A percentile compares a stretch with the other conserved stretches of the same genome.
phyloP scores from a whole-genome alignment of 23 tunicate species.

The Trididemnum miniatum region DNA sequence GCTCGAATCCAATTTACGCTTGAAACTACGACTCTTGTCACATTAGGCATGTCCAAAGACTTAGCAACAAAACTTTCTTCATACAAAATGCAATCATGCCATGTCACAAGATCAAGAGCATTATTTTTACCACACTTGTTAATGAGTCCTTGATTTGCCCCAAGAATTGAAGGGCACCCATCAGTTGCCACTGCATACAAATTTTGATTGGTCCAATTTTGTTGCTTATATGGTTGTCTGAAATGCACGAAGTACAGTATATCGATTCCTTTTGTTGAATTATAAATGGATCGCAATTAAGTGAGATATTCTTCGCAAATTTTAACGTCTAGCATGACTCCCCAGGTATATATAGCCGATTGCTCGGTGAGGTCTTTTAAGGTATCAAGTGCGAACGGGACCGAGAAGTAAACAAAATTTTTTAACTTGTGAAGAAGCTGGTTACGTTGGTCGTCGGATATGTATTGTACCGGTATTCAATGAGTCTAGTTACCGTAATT shows the following conservation, averaged over 20 bases:
- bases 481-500: slow-evolving; percentile 35
- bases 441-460: slow-evolving; percentile 47
- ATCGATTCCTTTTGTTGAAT: slow-evolving; percentile 42
- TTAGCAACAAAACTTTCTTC: slow-evolving; percentile 66
- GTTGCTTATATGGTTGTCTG: slow-evolving; percentile 40
- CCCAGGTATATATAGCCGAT: slow-evolving; percentile 28
- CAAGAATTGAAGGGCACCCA: slow-evolving; percentile 65
- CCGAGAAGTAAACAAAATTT: slow-evolving; percentile 34
- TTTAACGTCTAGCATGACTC: slow-evolving; percentile 49
- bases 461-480: no score
- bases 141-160: slow-evolving; percentile 58
- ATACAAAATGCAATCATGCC: slow-evolving; percentile 65
- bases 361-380: slow-evolving; percentile 58
- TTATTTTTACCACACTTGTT: slow-evolving; percentile 58
- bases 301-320: slow-evolving; percentile 56
- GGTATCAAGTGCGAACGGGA: slow-evolving; percentile 53
- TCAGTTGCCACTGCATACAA: slow-evolving; percentile 60
- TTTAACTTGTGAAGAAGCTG: slow-evolving; percentile 39
- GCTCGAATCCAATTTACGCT: slow-evolving; percentile 65
- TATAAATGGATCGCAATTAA: slow-evolving; percentile 42
- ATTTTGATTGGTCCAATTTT: slow-evolving; percentile 32
- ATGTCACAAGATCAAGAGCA: slow-evolving; percentile 50
- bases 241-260: no score
- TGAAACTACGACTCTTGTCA: slow-evolving; percentile 41
- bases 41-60: slow-evolving; percentile 48